Conservation (phyloP, 2,113 vertebrate genomes). For the Xenopus borealis region DNA sequence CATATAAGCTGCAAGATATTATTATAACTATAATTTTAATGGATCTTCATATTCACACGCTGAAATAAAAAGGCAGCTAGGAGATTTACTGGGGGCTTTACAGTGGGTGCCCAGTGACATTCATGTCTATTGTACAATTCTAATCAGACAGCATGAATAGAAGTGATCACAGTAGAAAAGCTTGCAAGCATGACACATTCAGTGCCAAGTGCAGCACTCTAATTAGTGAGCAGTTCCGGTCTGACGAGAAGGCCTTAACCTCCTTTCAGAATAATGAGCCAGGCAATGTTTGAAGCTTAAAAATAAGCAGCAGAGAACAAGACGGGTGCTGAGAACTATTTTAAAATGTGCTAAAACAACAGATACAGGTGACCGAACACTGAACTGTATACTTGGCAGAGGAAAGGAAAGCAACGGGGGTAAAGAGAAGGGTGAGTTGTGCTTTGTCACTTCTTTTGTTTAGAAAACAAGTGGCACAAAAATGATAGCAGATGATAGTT, state of each 20-base stretch:
- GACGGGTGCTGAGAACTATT: slow-evolving; percentile 52
- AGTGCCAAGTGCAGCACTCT: slow-evolving; percentile 65
- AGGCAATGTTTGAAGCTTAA: slow-evolving; percentile 62
- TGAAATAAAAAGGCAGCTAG: not conserved
- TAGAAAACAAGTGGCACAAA: slow-evolving; percentile 54
- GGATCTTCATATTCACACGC: too few relatives aligned
- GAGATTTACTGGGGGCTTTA: slow-evolving; percentile 7
- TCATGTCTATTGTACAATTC: slow-evolving; percentile 42
- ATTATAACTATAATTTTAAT: too few relatives aligned
- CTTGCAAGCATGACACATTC: slow-evolving; percentile 59
- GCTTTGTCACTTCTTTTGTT: slow-evolving; percentile 56
- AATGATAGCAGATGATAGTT: slow-evolving; percentile 42
- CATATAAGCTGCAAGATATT: too few relatives aligned
- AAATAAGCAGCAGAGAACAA: slow-evolving; percentile 54
- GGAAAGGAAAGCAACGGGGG: slow-evolving; percentile 49
- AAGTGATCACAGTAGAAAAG: slow-evolving; percentile 60
- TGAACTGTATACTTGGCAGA: slow-evolving; percentile 63
- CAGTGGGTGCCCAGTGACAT: slow-evolving; percentile 16
- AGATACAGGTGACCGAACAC: slow-evolving; percentile 64
- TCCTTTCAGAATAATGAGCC: slow-evolving; percentile 64
- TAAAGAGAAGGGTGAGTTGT: slow-evolving; percentile 39
- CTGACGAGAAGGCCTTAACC: slow-evolving; percentile 62
- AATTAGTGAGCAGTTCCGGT: slow-evolving; percentile 67
- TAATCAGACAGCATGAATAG: slow-evolving; percentile 49
- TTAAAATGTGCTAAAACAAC: slow-evolving; percentile 60